Percentiles rank a stretch among this genome's conserved stretches.
Evolutionary conservation across 2,797 vertebrate species (phyloP).

Genomic region (Gallinago solitaria): DNA sequence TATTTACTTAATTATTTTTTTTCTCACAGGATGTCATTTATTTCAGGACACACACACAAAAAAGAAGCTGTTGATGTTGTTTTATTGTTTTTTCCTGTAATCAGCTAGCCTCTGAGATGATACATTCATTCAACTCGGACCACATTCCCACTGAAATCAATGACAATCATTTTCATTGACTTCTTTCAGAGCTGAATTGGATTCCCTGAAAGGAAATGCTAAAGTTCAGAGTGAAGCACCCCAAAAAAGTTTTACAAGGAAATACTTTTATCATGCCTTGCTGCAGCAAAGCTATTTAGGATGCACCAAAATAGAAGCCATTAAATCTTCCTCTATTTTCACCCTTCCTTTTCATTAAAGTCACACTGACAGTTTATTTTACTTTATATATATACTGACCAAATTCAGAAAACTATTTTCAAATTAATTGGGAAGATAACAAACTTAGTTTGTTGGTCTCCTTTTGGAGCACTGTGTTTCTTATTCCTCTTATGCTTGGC

Average conservation of each 20-base stretch:
- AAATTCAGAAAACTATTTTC: not conserved
- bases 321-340: not conserved
- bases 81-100: slow-evolving; percentile 38
- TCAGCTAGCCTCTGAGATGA: slow-evolving; percentile 1
- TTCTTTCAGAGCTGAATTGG: not conserved
- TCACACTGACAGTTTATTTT: not conserved
- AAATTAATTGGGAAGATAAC: not conserved
- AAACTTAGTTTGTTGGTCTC: not conserved
- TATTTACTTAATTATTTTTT: not conserved
- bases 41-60: slow-evolving; percentile 22
- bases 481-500: not conserved
- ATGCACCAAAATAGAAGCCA: not conserved
- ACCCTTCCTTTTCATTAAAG: not conserved
- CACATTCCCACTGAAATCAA: slow-evolving; percentile 24
- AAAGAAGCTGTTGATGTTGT: slow-evolving; percentile 23
- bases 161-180: slow-evolving; percentile 32
- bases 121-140: slow-evolving; percentile 15
- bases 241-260: not conserved
- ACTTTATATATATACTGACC: not conserved
- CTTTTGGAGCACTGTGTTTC: not conserved
- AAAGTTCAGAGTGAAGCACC: slow-evolving; percentile 13
- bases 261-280: not conserved
- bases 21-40: slow-evolving; percentile 50
- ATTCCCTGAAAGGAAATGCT: slow-evolving; percentile 6
- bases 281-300: not conserved